phyloP scores from a whole-genome alignment of 2,113 vertebrate genomes.

The Cheilinus undulatus region DNA sequence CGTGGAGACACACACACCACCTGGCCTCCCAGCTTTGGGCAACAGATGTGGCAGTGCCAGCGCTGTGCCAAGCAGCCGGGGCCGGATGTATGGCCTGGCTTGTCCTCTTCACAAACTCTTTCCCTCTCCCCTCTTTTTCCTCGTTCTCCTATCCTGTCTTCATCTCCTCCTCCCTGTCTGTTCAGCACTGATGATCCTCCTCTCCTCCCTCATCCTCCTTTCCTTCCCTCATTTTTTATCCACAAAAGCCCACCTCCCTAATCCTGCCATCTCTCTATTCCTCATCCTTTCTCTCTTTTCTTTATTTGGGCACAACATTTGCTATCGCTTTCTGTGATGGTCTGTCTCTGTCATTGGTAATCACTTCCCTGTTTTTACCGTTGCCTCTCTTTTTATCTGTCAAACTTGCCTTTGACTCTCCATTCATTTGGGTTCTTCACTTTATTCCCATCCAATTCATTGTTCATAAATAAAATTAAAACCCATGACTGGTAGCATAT shows the following conservation, averaged over 20 bases:
- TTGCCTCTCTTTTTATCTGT: too few relatives aligned
- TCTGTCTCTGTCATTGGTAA: too few relatives aligned
- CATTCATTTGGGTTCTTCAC: too few relatives aligned
- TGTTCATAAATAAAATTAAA: too few relatives aligned
- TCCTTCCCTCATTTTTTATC: constrained; percentile 30
- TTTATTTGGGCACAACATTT: too few relatives aligned
- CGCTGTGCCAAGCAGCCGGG: constrained; percentile 83
- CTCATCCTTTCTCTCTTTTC: constrained; percentile 47
- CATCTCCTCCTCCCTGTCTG: constrained; percentile 77
- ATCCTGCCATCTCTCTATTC: constrained; percentile 29
- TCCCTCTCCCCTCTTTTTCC: constrained; percentile 58
- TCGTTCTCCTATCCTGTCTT: constrained; percentile 66
- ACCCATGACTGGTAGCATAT: too few relatives aligned
- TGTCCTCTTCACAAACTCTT: constrained; percentile 74
- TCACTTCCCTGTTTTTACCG: too few relatives aligned
- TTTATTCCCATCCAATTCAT: too few relatives aligned
- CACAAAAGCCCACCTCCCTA: constrained; percentile 35
- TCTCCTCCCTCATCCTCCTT: constrained; percentile 35
- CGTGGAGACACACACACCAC: constrained; percentile 74
- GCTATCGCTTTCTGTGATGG: too few relatives aligned
- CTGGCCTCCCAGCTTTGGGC: constrained; percentile 86
- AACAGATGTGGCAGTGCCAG: constrained; percentile 86
- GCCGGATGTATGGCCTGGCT: constrained; percentile 84
- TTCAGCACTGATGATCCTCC: constrained; percentile 39
- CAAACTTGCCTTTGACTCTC: too few relatives aligned